Conservation (phyloP, 2,113 vertebrate species). For the Cyanoramphus novaezelandiae region DNA sequence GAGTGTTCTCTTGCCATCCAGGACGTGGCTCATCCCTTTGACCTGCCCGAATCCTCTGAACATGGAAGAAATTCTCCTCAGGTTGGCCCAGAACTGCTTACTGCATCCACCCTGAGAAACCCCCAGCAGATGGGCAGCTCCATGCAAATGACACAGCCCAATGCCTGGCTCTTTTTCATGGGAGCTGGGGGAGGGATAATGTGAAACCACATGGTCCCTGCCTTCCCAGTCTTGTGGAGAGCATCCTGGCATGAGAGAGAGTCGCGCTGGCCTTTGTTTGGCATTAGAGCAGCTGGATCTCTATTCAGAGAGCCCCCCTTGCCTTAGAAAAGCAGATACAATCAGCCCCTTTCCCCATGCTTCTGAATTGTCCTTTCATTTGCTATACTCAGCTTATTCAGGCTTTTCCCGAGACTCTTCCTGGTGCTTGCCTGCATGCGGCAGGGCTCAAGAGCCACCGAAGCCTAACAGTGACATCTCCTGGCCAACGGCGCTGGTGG, state of each 20-base stretch:
- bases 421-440: background rate
- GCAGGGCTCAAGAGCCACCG: background rate
- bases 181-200: background rate
- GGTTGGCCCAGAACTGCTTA: background rate
- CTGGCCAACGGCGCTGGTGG: constrained; percentile 18
- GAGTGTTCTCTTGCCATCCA: background rate
- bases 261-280: background rate
- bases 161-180: background rate
- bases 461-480: constrained; percentile 61
- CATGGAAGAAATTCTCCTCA: background rate
- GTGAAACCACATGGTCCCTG: background rate
- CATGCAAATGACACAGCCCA: background rate
- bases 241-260: background rate
- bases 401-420: background rate
- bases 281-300: background rate
- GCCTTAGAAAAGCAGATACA: background rate
- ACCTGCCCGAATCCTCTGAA: background rate
- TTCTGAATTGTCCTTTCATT: background rate
- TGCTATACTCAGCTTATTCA: background rate
- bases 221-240: background rate
- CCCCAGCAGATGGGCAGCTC: background rate
- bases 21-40: background rate
- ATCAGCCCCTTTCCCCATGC: background rate
- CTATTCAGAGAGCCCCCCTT: background rate
- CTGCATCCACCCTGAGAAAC: background rate